Conservation (phyloP, 1,140 invertebrate genomes). For the Charaxes varanes region DNA sequence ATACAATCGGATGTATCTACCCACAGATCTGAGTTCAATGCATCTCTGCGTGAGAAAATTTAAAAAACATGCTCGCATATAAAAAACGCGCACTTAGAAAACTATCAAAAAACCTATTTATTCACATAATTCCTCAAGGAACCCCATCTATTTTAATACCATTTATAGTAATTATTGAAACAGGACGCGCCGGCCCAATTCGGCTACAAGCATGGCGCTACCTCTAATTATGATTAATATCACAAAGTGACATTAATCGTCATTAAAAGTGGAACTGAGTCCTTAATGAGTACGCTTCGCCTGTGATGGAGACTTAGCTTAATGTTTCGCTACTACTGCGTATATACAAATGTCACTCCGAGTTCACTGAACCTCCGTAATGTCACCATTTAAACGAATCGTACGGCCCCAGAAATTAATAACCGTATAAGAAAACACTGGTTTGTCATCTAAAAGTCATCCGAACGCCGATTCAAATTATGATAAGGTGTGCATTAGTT, state of each 20-base stretch:
- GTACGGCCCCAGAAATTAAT: constrained; percentile 60
- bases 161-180: too few relatives aligned
- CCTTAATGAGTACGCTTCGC: too few relatives aligned
- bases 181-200: too few relatives aligned
- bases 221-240: too few relatives aligned
- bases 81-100: constrained; percentile 56
- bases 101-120: constrained; percentile 59
- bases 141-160: too few relatives aligned
- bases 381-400: constrained; percentile 35
- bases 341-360: constrained; percentile 10
- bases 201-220: too few relatives aligned
- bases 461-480: constrained; percentile 66
- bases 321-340: too few relatives aligned
- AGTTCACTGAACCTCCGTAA: constrained; percentile 31
- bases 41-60: constrained; percentile 64
- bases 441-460: constrained; percentile 68
- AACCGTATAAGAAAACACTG: constrained; percentile 65
- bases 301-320: too few relatives aligned
- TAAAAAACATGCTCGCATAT: constrained; percentile 64
- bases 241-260: too few relatives aligned
- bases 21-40: constrained; percentile 63
- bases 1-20: constrained; percentile 65
- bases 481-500: constrained; percentile 69
- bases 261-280: too few relatives aligned
- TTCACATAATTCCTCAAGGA: too few relatives aligned